These are phyloP conservation scores for Drosophila biarmipes DNA, from an alignment of 1,140 invertebrate genomes.

Conservation along the genomic window DNA sequence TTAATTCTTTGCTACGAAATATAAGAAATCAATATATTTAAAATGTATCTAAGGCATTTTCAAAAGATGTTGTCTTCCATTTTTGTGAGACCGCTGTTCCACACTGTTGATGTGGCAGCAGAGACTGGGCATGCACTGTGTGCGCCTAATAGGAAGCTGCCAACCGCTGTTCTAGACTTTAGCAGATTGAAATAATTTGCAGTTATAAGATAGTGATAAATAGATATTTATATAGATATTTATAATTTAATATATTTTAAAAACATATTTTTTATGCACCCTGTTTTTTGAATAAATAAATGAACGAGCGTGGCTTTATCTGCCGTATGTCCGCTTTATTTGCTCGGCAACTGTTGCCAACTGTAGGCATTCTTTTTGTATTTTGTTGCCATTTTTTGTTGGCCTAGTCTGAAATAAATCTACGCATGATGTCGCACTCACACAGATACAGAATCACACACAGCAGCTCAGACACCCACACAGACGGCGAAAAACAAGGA, in stretches of 20 bases:
- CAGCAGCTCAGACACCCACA: background rate
- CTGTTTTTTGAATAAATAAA: slow-evolving; percentile 14
- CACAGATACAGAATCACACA: background rate
- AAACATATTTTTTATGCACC: background rate
- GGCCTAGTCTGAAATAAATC: slow-evolving; percentile 51
- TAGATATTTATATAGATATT: background rate
- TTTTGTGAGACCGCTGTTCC: no score
- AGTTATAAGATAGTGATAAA: background rate
- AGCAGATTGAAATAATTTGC: background rate
- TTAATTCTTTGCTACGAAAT: no score
- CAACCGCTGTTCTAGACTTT: no score
- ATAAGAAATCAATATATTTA: no score
- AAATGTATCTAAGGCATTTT: no score
- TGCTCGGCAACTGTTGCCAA: slow-evolving; percentile 23
- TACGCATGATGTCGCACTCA: slow-evolving; percentile 25
- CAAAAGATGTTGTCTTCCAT: no score
- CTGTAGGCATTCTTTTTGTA: slow-evolving; percentile 1
- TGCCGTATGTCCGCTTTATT: slow-evolving; percentile 15
- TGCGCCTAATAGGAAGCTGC: no score
- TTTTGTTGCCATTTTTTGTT: slow-evolving; percentile 11
- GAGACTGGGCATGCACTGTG: no score
- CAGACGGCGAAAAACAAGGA: slow-evolving; percentile 27
- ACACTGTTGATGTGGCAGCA: no score
- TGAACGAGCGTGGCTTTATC: slow-evolving; percentile 14
- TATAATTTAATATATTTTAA: background rate